Evolutionary conservation across 2,113 vertebrate species (phyloP), one percentile per base, ranked within the genome.

Genomic region (Dascyllus trimaculatus): DNA sequence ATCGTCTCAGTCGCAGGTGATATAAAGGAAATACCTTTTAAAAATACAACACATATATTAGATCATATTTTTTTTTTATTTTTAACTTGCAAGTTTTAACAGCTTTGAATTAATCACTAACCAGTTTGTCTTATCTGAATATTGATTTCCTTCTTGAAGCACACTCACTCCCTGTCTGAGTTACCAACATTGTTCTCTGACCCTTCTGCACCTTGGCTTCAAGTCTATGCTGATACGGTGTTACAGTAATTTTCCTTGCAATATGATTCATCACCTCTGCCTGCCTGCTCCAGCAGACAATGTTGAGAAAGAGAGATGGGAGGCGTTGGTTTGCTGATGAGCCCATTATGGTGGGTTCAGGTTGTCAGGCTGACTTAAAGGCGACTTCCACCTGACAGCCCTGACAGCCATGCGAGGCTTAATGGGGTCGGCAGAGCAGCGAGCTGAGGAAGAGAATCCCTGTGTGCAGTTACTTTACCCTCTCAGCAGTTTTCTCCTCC

Each of bases 321-420:
- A 79, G 48, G 63, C 4, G 51, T 19, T 19, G 60, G 82, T 38
- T 35, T 78, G 64, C 70, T 85, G 87, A 92, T 78, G 79, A 84
- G 82, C 81, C 87, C 80, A 73, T 92, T 89, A 85, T 43, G 57
- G 52, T 61, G 76, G 70, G 57, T 88, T 89, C 40, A 81, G 67
- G 65, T 82, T 88, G 85, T 86, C 87, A 72, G 59, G 67, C 60
- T 14, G 82, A 86, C 85, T 87, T 71, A 19, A 59, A 85, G 45
- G 48, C 22, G 48, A 74, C 89, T 79, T 84, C 67, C 74, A 86
- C 84, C 87, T 89, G 88, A 88, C 87, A 89, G 79, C 68, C 45
- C 58, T 67, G 81, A 83, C 84, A 86, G 81, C 74, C 43, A 25
- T 38, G 73, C 63, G 38, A 2, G 59, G 70, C 66, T 71, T 92